Base-by-base conservation (phyloP, 2,113 vertebrate genomes). In the Lonchura striata region DNA sequence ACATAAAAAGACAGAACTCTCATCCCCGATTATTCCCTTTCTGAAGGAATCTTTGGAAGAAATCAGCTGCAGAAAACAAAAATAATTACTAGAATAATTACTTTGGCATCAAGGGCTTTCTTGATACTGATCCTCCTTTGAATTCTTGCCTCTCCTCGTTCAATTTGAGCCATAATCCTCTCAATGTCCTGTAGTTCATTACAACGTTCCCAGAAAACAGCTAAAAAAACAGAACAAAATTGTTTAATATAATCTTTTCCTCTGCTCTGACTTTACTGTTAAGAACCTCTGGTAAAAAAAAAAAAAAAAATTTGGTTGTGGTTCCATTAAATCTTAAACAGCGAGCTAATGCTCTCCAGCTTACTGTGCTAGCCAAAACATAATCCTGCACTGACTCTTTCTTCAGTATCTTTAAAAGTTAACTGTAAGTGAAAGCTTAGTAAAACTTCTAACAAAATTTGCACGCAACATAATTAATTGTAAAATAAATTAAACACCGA, bases 161-260 rank as follows among this genome's bases (percentile, higher is more conserved):
- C 99, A 86, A 99, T 99, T 16, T 99, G 99, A 84, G 98, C 98
- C 99, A 99, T 99, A 64, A 99, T 99, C 96, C 98, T 98, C 96
- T 99, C 99, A 93, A 99, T 98, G 85, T 99, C 99, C 92, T 99
- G 99, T 8, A 99, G 98, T 82, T 99, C 98, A 96, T 98, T 99
- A 92, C 99, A 99, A 63, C 98, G 98, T 84, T 99, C 99, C 99
- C 98, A 99, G 96, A 99, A 99, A 66, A 99, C 98, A 63, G 98
- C 98, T 99, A 92, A 85, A 98, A 98, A 94, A n/a, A 27, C 94
- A 88, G 54, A 82, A 54, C n/a, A 76, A 22, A 47, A 23, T 15
- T 47, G 25, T 16, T 61, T 6, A 61, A 54, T 61, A 28, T 20
- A 6, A 20, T n/a, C 6, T 93, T 52, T 63, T 82, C 18, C 44